phyloP scores from a whole-genome alignment of 2,888 invertebrate genomes.

The Clivina fossor region DNA sequence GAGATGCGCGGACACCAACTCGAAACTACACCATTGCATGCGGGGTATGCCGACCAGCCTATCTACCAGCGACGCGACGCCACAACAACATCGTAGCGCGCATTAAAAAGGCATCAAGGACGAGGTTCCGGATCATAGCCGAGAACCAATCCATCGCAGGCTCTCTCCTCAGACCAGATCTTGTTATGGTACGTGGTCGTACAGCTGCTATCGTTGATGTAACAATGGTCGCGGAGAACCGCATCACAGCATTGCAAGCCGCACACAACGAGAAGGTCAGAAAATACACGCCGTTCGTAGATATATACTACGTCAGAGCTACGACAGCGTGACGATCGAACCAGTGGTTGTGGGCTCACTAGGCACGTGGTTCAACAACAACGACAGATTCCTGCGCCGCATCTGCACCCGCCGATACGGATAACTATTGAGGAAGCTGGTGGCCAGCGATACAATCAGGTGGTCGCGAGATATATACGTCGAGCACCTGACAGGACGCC shows the following conservation, averaged over 20 bases:
- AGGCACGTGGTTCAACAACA: constrained; percentile 44
- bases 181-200: constrained; percentile 40
- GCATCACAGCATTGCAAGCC: constrained; percentile 36
- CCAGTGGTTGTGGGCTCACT: constrained; percentile 45
- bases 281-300: constrained; percentile 31
- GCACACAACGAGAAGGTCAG: constrained; percentile 40
- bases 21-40: too few species aligned
- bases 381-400: constrained; percentile 39
- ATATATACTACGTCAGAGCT: constrained; percentile 17
- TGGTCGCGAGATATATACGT: constrained; percentile 47
- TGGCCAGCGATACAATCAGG: constrained; percentile 42
- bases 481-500: constrained; percentile 43
- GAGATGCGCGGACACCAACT: too few species aligned
- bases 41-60: too few species aligned
- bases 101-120: constrained; percentile 30
- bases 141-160: constrained; percentile 36
- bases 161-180: constrained; percentile 40
- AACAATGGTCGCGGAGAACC: constrained; percentile 46
- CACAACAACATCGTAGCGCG: constrained; percentile 42
- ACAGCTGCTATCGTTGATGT: constrained; percentile 45
- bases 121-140: constrained; percentile 25
- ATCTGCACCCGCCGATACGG: constrained; percentile 39
- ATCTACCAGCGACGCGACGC: too few species aligned
- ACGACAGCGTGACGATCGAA: constrained; percentile 35
- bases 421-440: constrained; percentile 41